Base-by-base conservation (phyloP, 2,797 vertebrate species). In the Molossus molossus region DNA sequence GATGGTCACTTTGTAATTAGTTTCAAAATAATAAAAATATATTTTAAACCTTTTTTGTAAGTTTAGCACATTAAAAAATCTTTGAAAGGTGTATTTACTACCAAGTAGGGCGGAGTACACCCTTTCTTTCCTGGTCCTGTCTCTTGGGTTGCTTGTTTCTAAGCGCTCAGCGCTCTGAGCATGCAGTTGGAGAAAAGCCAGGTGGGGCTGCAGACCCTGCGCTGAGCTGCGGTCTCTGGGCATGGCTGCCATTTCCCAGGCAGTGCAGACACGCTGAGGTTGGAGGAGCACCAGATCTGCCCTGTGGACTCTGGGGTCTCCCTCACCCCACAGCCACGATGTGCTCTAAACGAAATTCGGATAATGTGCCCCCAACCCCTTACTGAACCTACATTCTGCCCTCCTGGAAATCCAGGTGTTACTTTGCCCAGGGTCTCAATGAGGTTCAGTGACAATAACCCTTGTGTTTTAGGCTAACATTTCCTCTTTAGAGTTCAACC, bases 31-130 rank as follows among this genome's bases (percentile, higher is more conserved):
- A 70, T 29, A 37, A 84, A 72, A 12, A 80, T 2, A 55, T 89
- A 64, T 53, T 92, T 92, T 67, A 64, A 75, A 29, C 4, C 4
- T 87, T n/a, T 80, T 70, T 87, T 82, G 27, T 69, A 79, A 76
- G 14, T 72, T 50, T 50, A 73, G 50, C 18, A 50, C 15, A 62
- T 37, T 81, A 70, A 40, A 87, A 27, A n/a, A 10, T 67, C 0
- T 29, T 82, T 23, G 90, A 9, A 67, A 83, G 0, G 29, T 83
- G 12, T 37, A 48, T 21, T 48, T 5, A 73, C 57, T 40, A 25
- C n/a, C 18, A 21, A 7, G 50, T 53, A 21, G 21, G 3, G 37
- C 15, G 90, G 25, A 7, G 57, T 60, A 27, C 40, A n/a, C 7
- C 7, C n/a, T 83, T 93, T 50, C 9, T 53, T 91, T 75, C n/a